These are phyloP conservation scores for Perodicticus potto DNA, from an alignment of 2,797 vertebrate genomes.

Conservation along the genomic window DNA sequence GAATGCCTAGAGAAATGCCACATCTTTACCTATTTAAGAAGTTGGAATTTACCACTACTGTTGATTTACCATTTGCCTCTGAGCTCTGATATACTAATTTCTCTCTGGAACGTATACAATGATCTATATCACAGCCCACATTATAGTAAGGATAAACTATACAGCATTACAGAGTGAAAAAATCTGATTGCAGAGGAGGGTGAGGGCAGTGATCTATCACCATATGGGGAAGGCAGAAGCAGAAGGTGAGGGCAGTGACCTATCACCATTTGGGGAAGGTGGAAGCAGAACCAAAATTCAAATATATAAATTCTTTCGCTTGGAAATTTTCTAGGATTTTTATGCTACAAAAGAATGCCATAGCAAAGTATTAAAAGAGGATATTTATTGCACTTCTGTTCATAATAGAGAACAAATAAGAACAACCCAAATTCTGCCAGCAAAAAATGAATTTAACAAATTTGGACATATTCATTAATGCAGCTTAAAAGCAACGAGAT, in stretches of 20 bases:
- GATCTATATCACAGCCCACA: neutral
- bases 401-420: neutral
- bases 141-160: conserved; percentile 41
- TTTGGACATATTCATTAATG: neutral
- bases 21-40: conserved; percentile 36
- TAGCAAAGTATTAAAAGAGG: neutral
- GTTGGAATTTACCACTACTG: neutral
- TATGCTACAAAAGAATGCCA: neutral
- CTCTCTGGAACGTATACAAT: conserved; percentile 28
- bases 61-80: neutral
- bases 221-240: neutral
- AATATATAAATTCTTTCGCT: conserved; percentile 1
- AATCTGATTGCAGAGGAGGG: neutral
- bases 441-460: conserved; percentile 43
- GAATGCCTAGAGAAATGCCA: conserved; percentile 24
- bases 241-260: neutral
- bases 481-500: conserved; percentile 49
- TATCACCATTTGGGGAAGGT: neutral
- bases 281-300: neutral
- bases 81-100: neutral
- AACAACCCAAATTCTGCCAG: neutral
- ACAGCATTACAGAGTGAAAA: neutral
- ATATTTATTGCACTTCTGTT: conserved; percentile 6
- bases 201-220: neutral
- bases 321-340: conserved; percentile 58